Evolutionary conservation across 2,888 invertebrate species (phyloP), one percentile per base, ranked within the genome.

Genomic region (Machimus atricapillus): DNA sequence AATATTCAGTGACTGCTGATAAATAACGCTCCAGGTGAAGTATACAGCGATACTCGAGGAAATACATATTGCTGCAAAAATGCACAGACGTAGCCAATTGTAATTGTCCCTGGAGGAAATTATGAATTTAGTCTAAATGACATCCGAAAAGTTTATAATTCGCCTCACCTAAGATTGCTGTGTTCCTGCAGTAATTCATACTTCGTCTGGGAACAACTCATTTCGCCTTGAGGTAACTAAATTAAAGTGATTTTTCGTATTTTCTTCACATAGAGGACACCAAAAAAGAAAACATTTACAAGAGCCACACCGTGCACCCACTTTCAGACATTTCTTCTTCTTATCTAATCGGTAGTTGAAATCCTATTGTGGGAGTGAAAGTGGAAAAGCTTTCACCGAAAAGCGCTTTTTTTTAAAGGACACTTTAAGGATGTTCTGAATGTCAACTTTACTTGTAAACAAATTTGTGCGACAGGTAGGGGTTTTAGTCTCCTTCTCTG

Each of bases 21-120:
- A 91, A 85, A 90, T 90, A 0, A 90, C 89, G 85, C 89, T 90
- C 91, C 90, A 91, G 77, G 89, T 89, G 14, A 89, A 86, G 89
- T 90, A 91, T 2, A 91, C 91, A 43, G 90, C 89, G 14, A 90
- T 89, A 4, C 90, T 90, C 40, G 90, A 88, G n/a, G 88, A 74
- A 23, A 88, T 77, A 81, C 89, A 89, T 66, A 89, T 87, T 46
- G 85, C 78, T 16, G 88, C 40, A 19, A 89, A 77, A 58, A 89
- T 79, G 73, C 88, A 89, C 81, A 89, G 56, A 40, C 89, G 88
- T 8, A 89, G 76, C 74, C 88, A 89, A 19, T 87, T 88, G 85
- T 88, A 87, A 66, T 88, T 88, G 43, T 88, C 87, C 58, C 89
- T 89, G 66, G 16, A 88, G 87, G 40, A 85, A 58, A 16, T n/a